Conservation (phyloP, 2,113 vertebrate genomes). For the Ciconia boyciana region DNA sequence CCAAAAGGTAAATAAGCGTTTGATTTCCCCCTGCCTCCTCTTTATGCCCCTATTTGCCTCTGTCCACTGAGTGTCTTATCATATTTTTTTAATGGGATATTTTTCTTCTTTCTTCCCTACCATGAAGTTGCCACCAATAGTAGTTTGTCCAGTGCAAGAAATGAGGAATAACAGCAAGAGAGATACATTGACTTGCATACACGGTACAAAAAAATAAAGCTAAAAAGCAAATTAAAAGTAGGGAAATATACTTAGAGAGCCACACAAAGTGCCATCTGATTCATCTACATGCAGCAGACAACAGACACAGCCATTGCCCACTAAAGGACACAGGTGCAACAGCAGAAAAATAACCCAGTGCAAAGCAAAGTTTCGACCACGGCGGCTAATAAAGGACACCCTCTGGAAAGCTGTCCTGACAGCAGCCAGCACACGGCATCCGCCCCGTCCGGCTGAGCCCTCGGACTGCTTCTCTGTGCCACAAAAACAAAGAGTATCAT, state of each 20-base stretch:
- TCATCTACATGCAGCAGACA: background rate
- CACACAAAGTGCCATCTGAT: background rate
- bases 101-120: background rate
- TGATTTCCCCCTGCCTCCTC: background rate
- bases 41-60: background rate
- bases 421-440: background rate
- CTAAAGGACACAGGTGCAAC: background rate
- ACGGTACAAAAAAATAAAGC: background rate
- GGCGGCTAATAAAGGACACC: background rate
- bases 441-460: background rate
- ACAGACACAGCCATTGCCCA: background rate
- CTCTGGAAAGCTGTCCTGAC: background rate
- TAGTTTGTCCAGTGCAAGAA: background rate
- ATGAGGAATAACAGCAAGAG: background rate
- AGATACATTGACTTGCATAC: background rate
- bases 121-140: background rate
- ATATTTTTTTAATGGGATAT: background rate
- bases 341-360: background rate
- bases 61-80: background rate
- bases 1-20: conserved; percentile 19
- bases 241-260: background rate
- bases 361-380: background rate
- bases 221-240: background rate
- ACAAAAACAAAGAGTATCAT: background rate
- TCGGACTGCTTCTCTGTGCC: background rate